phyloP scores from a whole-genome alignment of 2,888 invertebrate genomes.

The Caenorhabditis drosophilae region DNA sequence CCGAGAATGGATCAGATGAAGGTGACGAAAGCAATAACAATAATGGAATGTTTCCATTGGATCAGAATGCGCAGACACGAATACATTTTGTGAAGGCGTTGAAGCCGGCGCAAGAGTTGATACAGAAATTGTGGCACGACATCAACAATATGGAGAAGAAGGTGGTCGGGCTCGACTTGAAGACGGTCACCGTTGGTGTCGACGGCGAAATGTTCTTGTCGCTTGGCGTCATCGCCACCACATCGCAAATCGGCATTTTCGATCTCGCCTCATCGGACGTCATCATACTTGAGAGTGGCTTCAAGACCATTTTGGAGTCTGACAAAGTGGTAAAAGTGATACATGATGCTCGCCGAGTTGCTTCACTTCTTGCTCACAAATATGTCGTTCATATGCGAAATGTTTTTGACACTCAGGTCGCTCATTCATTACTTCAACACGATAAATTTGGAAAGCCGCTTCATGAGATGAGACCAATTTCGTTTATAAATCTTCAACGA shows the following conservation, averaged over 20 bases:
- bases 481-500: constrained; percentile 80
- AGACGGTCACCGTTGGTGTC: constrained; percentile 85
- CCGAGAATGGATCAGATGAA: constrained; percentile 63
- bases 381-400: constrained; percentile 63
- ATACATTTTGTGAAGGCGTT: constrained; percentile 64
- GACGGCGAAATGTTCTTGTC: constrained; percentile 83
- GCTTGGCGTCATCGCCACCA: constrained; percentile 73
- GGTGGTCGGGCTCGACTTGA: constrained; percentile 85
- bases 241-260: constrained; percentile 73
- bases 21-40: constrained; percentile 50
- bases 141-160: constrained; percentile 51
- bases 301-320: constrained; percentile 62
- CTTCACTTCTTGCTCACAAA: constrained; percentile 59
- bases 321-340: constrained; percentile 63
- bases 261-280: constrained; percentile 64
- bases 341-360: constrained; percentile 63
- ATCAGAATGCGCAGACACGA: constrained; percentile 56
- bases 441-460: constrained; percentile 89
- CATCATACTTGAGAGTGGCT: constrained; percentile 64
- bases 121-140: constrained; percentile 55
- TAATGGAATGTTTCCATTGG: constrained; percentile 63
- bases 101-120: constrained; percentile 64
- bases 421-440: constrained; percentile 87
- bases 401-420: constrained; percentile 74
- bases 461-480: constrained; percentile 90